Conservation (phyloP, 2,888 invertebrate genomes). For the Parelbella ahira region DNA sequence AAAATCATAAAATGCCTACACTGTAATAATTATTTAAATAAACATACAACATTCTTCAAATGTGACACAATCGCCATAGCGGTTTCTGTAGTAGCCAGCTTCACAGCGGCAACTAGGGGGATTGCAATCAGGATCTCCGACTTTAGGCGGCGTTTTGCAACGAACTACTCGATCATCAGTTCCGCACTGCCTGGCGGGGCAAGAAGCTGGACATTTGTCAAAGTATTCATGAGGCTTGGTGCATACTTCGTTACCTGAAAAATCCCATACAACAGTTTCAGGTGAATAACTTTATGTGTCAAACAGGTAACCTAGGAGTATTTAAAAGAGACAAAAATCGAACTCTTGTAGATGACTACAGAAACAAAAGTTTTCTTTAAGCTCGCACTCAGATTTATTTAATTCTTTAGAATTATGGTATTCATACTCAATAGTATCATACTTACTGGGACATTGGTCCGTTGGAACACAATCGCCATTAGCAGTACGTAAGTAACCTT, state of each 20-base stretch:
- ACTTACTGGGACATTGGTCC: slow-evolving; percentile 33
- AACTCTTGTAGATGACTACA: too few relatives aligned
- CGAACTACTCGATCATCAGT: slow-evolving; percentile 30
- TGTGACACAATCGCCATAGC: slow-evolving; percentile 15
- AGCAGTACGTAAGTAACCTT: slow-evolving; percentile 29
- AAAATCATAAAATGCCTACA: too few relatives aligned
- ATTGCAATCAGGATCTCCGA: slow-evolving; percentile 21
- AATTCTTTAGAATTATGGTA: too few relatives aligned
- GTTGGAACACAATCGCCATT: slow-evolving; percentile 33
- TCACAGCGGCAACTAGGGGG: slow-evolving; percentile 36
- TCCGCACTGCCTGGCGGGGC: slow-evolving; percentile 35
- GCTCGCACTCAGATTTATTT: too few relatives aligned
- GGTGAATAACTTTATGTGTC: too few relatives aligned
- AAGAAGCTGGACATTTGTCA: slow-evolving; percentile 33
- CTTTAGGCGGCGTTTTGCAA: not conserved
- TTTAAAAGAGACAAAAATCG: too few relatives aligned
- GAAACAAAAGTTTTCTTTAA: too few relatives aligned
- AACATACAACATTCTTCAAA: slow-evolving; percentile 18
- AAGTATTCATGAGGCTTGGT: slow-evolving; percentile 32
- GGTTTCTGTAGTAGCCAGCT: slow-evolving; percentile 28
- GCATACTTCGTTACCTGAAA: slow-evolving; percentile 12
- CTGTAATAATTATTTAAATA: too few relatives aligned
- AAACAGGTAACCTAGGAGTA: too few relatives aligned
- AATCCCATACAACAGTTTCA: too few relatives aligned
- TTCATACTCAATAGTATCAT: too few relatives aligned